A percentile compares a stretch with the other conserved stretches of the same genome.
These are phyloP conservation scores for Lagria hirta DNA, from an alignment of 2,888 invertebrate species.

Conservation along the genomic window DNA sequence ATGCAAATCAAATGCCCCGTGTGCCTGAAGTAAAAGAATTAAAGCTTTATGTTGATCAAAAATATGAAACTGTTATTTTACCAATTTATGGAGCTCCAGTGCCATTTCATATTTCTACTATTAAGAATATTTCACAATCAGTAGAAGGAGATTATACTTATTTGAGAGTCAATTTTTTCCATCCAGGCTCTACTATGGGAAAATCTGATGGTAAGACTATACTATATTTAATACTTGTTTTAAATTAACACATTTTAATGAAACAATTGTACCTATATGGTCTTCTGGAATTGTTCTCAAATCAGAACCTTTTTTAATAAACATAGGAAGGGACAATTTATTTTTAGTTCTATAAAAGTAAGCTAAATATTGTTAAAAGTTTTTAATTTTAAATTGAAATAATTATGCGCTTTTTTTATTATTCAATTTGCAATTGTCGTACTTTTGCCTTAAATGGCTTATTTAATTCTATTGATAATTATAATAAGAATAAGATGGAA, in stretches of 20 bases:
- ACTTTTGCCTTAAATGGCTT: too few species aligned
- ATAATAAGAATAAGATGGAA: too few species aligned
- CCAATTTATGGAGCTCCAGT: constrained; percentile 95
- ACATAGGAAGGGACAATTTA: too few species aligned
- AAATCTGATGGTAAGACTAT: constrained; percentile 69
- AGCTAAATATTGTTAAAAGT: too few species aligned
- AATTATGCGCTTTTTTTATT: too few species aligned
- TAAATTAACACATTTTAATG: constrained; percentile 1
- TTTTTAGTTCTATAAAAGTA: too few species aligned
- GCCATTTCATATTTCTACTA: constrained; percentile 98
- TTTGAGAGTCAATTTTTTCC: constrained; percentile 96
- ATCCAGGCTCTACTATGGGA: constrained; percentile 96
- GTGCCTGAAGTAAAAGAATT: constrained; percentile 91
- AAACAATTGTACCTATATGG: not conserved
- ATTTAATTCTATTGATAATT: too few species aligned
- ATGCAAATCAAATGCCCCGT: constrained; percentile 86
- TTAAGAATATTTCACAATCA: constrained; percentile 98
- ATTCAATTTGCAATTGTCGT: too few species aligned
- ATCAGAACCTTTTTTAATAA: too few species aligned
- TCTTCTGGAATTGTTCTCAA: not conserved
- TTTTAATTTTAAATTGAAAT: too few species aligned
- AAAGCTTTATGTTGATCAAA: constrained; percentile 93
- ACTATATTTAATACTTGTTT: not conserved
- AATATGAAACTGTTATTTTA: constrained; percentile 97
- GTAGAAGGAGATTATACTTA: constrained; percentile 99